Evolutionary conservation across 1,140 invertebrate genomes (phyloP), one percentile per base, ranked within the genome.

Genomic region (Contarinia nasturtii): DNA sequence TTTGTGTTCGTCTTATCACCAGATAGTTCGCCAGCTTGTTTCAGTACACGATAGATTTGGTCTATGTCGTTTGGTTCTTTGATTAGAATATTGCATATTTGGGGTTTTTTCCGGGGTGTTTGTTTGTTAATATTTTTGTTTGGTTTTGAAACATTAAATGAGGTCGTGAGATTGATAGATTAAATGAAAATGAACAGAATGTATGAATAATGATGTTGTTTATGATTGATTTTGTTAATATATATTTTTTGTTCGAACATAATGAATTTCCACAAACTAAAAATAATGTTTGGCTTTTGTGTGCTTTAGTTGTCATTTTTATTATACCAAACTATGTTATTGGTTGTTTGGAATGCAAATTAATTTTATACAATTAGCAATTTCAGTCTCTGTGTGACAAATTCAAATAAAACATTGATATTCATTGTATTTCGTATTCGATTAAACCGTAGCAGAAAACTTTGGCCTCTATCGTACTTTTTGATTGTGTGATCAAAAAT

Each of bases 1-100:
- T 27, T 41, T 14, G 14, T 11, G 14, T 41, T 41, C 12, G 7
- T 18, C 20, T 14, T 15, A 14, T 42, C 22, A 22, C 69, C 72
- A 58, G 75, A 74, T 63, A 90, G 80, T 74, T 89, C 85, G 56
- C 82, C 82, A 56, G 86, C 86, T 67, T 88, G 82, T 74, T 90
- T 90, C 71, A 92, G 74, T 61, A 90, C 84, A 73, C 87, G 86
- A 71, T 91, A 91, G 61, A 85, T 86, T 67, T 81, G 78, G 73
- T 91, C 86, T 70, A 87, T 79, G 72, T 86, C 82, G 66, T 44
- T 44, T 44, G 45, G 42, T 51, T 63, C 58, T n/a, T n/a, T 60
- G 55, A 38, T 33, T 37, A 36, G 33, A 46, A 33, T 41, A 33
- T 45, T 45, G 11, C 12, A 15, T 48, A 36, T 49, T 22, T n/a